Base-by-base conservation (phyloP, 2,113 vertebrate species). In the Poicephalus meyeri region DNA sequence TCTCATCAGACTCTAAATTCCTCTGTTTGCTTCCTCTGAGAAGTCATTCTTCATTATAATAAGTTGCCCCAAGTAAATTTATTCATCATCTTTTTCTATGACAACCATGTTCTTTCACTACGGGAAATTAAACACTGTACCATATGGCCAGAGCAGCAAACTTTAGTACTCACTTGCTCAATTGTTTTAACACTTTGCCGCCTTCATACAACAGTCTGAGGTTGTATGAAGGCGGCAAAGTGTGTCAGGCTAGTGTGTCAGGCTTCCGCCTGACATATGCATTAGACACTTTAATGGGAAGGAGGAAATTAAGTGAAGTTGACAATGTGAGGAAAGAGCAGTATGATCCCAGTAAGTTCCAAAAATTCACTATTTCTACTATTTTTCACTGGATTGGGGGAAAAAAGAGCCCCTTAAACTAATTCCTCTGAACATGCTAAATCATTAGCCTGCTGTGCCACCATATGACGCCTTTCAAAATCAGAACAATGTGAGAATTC, bases 181-280 rank as follows among this genome's bases (percentile, higher is more conserved):
- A 98, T 98, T 98, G 98, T 98, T 98, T 98, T 98, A 98, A 98
- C 98, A 98, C 98, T 98, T 98, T 98, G 97, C 98, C 86, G 96
- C 98, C 98, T 98, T 98, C 96, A 2, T 98, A 97, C 97, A 98
- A 97, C 97, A 98, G 97, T 97, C 98, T 98, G 56, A 58, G 56
- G 20, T 35, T 35, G 56, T 35, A 58, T 58, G 56, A 58, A 58
- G 33, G 56, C 56, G 4, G 56, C 56, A 58, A 58, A 58, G 98
- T 97, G 98, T 98, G 97, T 97, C 98, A 95, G 56, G 56, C 97
- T 96, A 97, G 95, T 46, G 91, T 95, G 97, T 98, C 96, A 97
- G 89, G 95, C 96, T 98, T 98, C 94, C 60, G 19, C 95, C 97
- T 98, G 98, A 98, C 98, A 98, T 98, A 98, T 97, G 98, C 97